phyloP scores from a whole-genome alignment of 2,888 invertebrate genomes.

The Bedellia somnulentella region DNA sequence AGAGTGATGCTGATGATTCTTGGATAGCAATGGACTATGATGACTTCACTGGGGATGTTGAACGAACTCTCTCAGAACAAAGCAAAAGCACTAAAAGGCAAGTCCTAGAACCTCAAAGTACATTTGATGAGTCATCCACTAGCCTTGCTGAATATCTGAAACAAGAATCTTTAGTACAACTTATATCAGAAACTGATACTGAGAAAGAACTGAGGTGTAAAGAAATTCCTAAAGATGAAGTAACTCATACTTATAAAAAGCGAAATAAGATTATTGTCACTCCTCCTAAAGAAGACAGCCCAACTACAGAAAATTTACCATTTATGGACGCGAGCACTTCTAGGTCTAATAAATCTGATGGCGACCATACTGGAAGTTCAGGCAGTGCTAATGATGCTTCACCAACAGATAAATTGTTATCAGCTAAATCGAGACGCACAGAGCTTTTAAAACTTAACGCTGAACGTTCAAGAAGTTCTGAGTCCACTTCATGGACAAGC shows the following conservation, averaged over 20 bases:
- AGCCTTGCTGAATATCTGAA: constrained; percentile 50
- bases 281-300: constrained; percentile 64
- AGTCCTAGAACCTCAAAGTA: constrained; percentile 56
- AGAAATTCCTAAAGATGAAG: constrained; percentile 28
- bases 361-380: constrained; percentile 36
- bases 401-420: constrained; percentile 37
- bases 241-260: constrained; percentile 47
- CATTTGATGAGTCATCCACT: constrained; percentile 62
- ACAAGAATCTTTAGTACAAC: constrained; percentile 41
- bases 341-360: constrained; percentile 39
- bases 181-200: constrained; percentile 36
- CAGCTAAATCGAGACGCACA: constrained; percentile 51
- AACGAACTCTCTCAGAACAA: constrained; percentile 56
- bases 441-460: constrained; percentile 68
- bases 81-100: constrained; percentile 21
- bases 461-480: constrained; percentile 77
- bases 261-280: constrained; percentile 64
- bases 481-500: constrained; percentile 79
- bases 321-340: constrained; percentile 46
- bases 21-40: constrained; percentile 71
- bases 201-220: constrained; percentile 34
- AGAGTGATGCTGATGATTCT: constrained; percentile 70
- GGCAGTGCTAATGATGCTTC: constrained; percentile 42
- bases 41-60: constrained; percentile 65
- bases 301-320: constrained; percentile 55